These are phyloP conservation scores for Cancer borealis DNA, from an alignment of 2,888 invertebrate genomes.

Conservation along the genomic window DNA sequence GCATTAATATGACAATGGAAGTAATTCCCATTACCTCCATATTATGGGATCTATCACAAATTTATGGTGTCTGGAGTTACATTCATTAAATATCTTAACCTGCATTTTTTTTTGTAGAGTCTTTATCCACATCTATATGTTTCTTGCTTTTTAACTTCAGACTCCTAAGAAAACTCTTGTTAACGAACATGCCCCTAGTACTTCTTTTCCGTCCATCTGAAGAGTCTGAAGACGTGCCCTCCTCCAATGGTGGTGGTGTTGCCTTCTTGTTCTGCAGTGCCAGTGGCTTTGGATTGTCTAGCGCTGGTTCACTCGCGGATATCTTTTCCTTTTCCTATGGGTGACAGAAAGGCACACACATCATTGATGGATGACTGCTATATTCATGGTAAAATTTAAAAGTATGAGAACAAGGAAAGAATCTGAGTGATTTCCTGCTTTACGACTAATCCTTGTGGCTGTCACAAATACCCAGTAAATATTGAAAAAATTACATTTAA, in stretches of 20 bases:
- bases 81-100: slow-evolving; percentile 13
- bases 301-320: slow-evolving; percentile 66
- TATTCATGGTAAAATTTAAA: neutral
- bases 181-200: slow-evolving; percentile 54
- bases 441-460: no score
- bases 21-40: slow-evolving; percentile 9
- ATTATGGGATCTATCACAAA: slow-evolving; percentile 30
- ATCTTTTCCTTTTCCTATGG: slow-evolving; percentile 62
- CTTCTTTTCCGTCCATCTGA: slow-evolving; percentile 61
- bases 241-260: slow-evolving; percentile 53
- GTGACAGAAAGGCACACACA: neutral
- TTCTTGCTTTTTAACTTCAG: slow-evolving; percentile 59
- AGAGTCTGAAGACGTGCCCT: slow-evolving; percentile 68
- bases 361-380: neutral
- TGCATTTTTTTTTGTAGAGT: slow-evolving; percentile 54
- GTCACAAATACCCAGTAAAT: no score
- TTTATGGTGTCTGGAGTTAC: neutral
- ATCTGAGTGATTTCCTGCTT: no score
- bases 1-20: slow-evolving; percentile 26
- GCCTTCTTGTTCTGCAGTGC: slow-evolving; percentile 49
- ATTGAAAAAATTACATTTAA: no score
- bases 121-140: slow-evolving; percentile 58
- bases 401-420: neutral
- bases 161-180: slow-evolving; percentile 51
- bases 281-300: slow-evolving; percentile 55